A percentile compares a stretch with the other conserved stretches of the same genome.
These are phyloP conservation scores for Notechis scutatus DNA, from an alignment of 2,113 vertebrate species.

Conservation along the genomic window DNA sequence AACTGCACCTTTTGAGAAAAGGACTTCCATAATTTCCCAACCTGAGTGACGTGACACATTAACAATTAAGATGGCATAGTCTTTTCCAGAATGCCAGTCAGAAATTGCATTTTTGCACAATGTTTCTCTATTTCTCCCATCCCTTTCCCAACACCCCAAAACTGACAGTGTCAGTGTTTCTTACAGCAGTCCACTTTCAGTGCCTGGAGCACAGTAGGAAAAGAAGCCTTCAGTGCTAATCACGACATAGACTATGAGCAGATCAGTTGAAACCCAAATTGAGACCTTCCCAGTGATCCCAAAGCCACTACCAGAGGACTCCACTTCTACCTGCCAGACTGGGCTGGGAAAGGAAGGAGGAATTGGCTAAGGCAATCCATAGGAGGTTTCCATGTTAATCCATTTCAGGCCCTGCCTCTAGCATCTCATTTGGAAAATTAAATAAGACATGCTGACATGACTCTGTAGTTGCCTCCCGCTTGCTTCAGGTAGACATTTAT, in stretches of 20 bases:
- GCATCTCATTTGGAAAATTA: neutral
- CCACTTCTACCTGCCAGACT: neutral
- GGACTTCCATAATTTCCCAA: too few species aligned
- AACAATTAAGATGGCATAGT: neutral
- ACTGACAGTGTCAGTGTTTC: neutral
- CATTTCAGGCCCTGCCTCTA: neutral
- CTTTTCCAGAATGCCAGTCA: neutral
- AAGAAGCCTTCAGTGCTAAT: neutral
- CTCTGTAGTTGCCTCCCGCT: slow-evolving; percentile 7
- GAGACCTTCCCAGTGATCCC: neutral
- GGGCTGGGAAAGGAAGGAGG: neutral
- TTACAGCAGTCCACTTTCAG: neutral
- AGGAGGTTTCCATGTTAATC: neutral
- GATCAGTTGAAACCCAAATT: neutral
- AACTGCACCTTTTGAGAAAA: too few species aligned
- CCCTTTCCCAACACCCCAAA: neutral
- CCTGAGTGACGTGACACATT: too few species aligned
- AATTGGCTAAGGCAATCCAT: neutral
- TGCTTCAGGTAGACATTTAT: slow-evolving; percentile 39
- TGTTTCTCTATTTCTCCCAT: neutral
- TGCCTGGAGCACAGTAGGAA: neutral
- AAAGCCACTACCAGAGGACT: rapidly evolving
- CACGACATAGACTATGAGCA: neutral
- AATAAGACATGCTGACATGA: neutral
- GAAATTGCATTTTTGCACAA: neutral